Conservation (phyloP, 2,888 invertebrate genomes). For the Dioctria linearis region DNA sequence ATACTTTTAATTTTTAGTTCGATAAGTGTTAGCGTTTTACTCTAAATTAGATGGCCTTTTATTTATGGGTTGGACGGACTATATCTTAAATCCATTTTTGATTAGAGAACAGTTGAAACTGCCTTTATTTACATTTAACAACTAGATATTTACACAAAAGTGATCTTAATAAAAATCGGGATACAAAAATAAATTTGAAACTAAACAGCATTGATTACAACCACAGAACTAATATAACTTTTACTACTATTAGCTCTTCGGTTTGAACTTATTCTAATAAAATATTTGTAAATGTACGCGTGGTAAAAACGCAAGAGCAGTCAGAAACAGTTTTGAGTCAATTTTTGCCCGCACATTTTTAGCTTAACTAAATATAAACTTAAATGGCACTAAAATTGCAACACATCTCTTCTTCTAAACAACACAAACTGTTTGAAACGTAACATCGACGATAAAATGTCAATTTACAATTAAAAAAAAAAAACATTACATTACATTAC, state of each 20-base stretch:
- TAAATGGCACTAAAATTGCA: slow-evolving; percentile 49
- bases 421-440: slow-evolving; percentile 23
- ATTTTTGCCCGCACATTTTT: neutral
- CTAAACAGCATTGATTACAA: slow-evolving; percentile 11
- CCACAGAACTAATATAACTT: too few species aligned
- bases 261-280: neutral
- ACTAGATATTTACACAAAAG: slow-evolving; percentile 33
- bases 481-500: slow-evolving; percentile 15
- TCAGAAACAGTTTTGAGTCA: slow-evolving; percentile 6
- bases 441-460: slow-evolving; percentile 38
- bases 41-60: too few species aligned
- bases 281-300: slow-evolving; percentile 3
- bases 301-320: neutral
- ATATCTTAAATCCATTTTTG: too few species aligned
- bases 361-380: slow-evolving; percentile 30
- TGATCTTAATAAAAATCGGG: slow-evolving; percentile 18
- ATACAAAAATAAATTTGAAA: slow-evolving; percentile 47
- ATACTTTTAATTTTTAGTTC: too few species aligned
- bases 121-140: slow-evolving; percentile 49
- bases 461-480: slow-evolving; percentile 4
- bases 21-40: too few species aligned
- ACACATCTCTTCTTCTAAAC: neutral
- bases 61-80: too few species aligned
- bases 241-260: too few species aligned
- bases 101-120: neutral